Base-by-base conservation (phyloP, 2,113 vertebrate species). In the Saguinus midas region DNA sequence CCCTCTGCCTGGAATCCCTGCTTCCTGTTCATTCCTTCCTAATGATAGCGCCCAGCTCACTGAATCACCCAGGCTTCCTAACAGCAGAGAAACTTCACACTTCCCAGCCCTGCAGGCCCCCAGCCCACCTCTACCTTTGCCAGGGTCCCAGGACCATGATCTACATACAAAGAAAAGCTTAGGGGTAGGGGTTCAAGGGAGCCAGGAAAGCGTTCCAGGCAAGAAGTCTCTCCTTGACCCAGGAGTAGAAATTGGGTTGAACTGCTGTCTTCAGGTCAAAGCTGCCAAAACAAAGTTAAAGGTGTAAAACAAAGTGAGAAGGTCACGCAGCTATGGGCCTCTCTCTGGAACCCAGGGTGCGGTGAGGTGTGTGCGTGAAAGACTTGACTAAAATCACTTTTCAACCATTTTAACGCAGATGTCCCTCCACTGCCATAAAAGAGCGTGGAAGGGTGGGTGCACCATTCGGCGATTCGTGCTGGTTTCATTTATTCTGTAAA, bases 201-300 rank as follows among this genome's bases (percentile, higher is more conserved):
- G 64, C 12, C 1, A 16, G 70, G 78, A 45, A n/a, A 70, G 79
- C 90, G 89, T 23, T 80, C 97, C 90, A 97, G 97, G 90, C 89
- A 94, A 73, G 91, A 86, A 45, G 88, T 81, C 17, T 72, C 57
- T 35, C 94, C 96, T 95, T 95, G 97, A 96, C 97, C 96, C 73
- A 14, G 11, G 21, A 93, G 87, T 17, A 68, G 64, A 52, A 89
- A 82, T 18, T 52, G 70, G 68, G 87, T 9, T 73, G 84, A 96
- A 90, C 48, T 11, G 25, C 66, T 81, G 80, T 68, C 40, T 90
- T 94, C 25, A 84, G 97, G 94, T 97, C 97, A 96, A 92, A 96
- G 96, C 96, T 97, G 92, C 94, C 90, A 82, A 98, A 97, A 97
- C 93, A 96, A 93, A 96, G 85, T 86, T 72, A 90, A 95, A 96